These are phyloP conservation scores for Tupaia tana DNA, from an alignment of 2,113 vertebrate species.

Conservation along the genomic window DNA sequence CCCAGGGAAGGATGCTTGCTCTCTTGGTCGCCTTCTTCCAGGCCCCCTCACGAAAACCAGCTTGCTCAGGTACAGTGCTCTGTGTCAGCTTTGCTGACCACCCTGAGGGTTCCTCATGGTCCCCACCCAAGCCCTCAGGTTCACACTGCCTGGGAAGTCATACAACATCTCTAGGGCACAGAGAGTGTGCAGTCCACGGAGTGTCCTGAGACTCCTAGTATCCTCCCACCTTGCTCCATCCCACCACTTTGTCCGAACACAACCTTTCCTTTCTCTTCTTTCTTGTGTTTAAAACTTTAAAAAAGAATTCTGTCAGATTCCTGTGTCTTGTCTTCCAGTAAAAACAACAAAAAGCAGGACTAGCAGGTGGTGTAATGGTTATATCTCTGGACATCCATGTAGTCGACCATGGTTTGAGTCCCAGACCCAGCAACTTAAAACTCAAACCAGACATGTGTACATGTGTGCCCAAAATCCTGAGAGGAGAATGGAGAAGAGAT, in stretches of 20 bases:
- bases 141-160: background rate
- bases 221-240: background rate
- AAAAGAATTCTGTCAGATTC: background rate
- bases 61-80: background rate
- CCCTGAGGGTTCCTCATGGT: accelerated
- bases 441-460: too few relatives aligned
- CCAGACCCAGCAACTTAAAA: too few relatives aligned
- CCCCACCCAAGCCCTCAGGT: background rate
- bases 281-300: background rate
- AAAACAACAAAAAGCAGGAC: background rate
- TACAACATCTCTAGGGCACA: background rate
- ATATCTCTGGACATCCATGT: too few relatives aligned
- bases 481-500: too few relatives aligned
- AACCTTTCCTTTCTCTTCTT: background rate
- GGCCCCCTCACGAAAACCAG: accelerated
- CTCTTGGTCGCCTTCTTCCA: background rate
- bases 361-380: too few relatives aligned
- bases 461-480: too few relatives aligned
- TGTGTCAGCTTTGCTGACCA: background rate
- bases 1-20: background rate
- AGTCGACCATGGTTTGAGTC: too few relatives aligned
- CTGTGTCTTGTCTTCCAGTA: background rate
- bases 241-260: background rate
- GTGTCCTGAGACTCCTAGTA: accelerated
- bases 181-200: background rate